Percentiles rank a stretch among this genome's conserved stretches.
phyloP scores from a whole-genome alignment of 2,888 invertebrate genomes.

The Serripes groenlandicus region DNA sequence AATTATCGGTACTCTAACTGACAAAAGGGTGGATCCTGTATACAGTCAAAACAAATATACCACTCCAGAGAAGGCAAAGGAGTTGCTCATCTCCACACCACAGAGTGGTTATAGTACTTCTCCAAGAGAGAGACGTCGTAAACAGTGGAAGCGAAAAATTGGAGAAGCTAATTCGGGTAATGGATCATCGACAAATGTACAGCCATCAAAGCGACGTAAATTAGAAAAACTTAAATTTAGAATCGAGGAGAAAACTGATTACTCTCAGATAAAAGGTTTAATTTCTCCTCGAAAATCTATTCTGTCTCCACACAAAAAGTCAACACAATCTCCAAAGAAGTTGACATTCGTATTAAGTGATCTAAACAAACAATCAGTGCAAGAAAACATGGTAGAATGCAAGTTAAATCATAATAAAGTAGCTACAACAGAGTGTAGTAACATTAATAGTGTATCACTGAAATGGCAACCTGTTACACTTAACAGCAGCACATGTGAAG shows the following conservation, averaged over 20 bases:
- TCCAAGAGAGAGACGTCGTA: slow-evolving; percentile 39
- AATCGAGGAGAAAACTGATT: not conserved
- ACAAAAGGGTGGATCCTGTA: not conserved
- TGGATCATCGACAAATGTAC: not conserved
- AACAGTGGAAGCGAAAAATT: slow-evolving; percentile 56
- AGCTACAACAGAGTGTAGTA: not conserved
- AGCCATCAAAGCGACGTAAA: slow-evolving; percentile 23
- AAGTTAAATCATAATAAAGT: not conserved
- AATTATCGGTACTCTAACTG: not conserved
- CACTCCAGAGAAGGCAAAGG: not conserved
- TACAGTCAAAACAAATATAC: not conserved
- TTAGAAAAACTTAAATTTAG: slow-evolving; percentile 40
- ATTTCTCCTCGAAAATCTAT: not conserved
- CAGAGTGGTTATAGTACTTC: slow-evolving; percentile 57
- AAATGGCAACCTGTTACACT: slow-evolving; percentile 44
- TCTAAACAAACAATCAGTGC: not conserved
- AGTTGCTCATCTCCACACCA: not conserved
- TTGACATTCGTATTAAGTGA: not conserved
- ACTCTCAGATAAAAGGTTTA: not conserved
- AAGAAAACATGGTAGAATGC: not conserved
- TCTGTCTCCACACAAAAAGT: not conserved
- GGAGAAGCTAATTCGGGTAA: not conserved
- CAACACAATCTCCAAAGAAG: not conserved
- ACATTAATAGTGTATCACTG: slow-evolving; percentile 19
- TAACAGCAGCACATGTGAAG: slow-evolving; percentile 16